Base-by-base conservation (phyloP, 2,888 invertebrate species). In the Sycophila texana region DNA sequence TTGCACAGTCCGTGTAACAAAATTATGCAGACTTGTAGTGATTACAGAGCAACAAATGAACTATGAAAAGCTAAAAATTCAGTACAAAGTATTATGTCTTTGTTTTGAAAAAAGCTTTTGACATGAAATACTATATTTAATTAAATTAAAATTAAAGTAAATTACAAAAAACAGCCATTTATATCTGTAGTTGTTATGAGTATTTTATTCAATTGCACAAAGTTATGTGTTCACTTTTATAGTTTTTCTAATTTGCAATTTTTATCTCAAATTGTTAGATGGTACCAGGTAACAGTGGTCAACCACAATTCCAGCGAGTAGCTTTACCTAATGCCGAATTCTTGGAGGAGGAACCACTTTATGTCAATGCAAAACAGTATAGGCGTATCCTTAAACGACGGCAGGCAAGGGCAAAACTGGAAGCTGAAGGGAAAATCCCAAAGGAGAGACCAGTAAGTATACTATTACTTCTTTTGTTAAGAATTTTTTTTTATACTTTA, bases 321-420 rank as follows among this genome's bases (percentile, higher is more conserved):
- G 94, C 93, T 57, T 89, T 94, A 74, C 92, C 93, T 1, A 92
- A 92, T 74, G 92, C 94, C 2, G 93, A 94, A 86, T 92, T 94
- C 60, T 91, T 95, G 0, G 98, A 98, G 89, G 99, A 99, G 88
- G 98, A 99, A 87, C 97, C 99, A 0, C 92, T 99, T 20, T 99
- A 99, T 89, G 99, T 99, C 0, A 99, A 99, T 92, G 99, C 99
- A 26, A 96, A 99, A 87, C 99, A 99, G 90, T 99, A 99, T 91
- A 95, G 98, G 88, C 93, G 99, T 81, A 99, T 99, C 87, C 92
- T 99, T 70, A 99, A 99, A 90, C 92, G 99, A 55, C 92, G 99
- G 63, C 97, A 97, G 86, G 99, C 99, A 0, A 91, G 99, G 71
- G 99, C 99, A 2, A 98, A 97, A 91, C 92, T 99, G 63, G 99